Percentiles rank a stretch among this genome's conserved stretches.
phyloP scores from a whole-genome alignment of 2,113 vertebrate species.

The Progne subis region DNA sequence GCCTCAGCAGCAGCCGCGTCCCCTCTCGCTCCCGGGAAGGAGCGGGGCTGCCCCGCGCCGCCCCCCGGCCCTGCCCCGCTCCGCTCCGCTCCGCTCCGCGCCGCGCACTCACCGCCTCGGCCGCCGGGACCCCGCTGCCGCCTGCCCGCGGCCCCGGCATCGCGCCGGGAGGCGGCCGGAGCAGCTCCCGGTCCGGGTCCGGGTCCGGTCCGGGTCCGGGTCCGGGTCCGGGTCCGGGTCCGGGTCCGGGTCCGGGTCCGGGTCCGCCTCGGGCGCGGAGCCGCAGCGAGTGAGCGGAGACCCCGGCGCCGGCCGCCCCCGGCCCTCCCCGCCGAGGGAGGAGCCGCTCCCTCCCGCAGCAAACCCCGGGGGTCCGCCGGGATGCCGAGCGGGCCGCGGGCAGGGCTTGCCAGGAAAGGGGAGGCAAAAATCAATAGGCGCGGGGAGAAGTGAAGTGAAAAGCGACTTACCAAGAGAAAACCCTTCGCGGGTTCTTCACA shows the following conservation, averaged over 20 bases:
- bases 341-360: background rate
- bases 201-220: too few species aligned
- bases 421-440: background rate
- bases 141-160: too few species aligned
- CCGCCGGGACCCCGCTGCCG: too few species aligned
- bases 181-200: too few species aligned
- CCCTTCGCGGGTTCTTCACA: background rate
- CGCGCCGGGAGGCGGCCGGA: too few species aligned
- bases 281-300: conserved; percentile 48
- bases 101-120: too few species aligned
- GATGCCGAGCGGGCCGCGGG: background rate
- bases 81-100: background rate
- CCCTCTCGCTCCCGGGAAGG: background rate
- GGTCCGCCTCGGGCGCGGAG: background rate
- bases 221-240: too few species aligned
- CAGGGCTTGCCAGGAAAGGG: background rate
- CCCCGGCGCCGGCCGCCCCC: background rate
- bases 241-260: too few species aligned
- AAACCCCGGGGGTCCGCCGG: background rate
- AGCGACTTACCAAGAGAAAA: background rate
- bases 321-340: conserved; percentile 29
- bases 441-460: background rate
- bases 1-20: background rate
- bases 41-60: background rate
- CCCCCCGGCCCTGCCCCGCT: background rate